Evolutionary conservation across 2,888 invertebrate species (phyloP).

Genomic region (Protodeltote pygarga): DNA sequence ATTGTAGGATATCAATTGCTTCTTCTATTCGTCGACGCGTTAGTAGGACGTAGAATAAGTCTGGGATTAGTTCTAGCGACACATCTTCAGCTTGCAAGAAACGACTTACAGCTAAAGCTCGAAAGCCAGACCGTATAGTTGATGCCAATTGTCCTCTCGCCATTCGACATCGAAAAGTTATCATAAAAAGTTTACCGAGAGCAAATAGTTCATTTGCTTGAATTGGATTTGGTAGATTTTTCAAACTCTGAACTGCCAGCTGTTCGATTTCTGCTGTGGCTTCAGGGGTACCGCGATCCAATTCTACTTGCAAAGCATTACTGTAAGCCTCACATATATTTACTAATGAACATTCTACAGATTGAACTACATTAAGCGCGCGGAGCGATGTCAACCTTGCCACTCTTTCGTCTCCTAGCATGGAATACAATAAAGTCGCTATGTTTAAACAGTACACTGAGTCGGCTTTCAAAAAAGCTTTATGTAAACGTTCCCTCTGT

Average conservation of each 20-base stretch:
- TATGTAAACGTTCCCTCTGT: conserved; percentile 60
- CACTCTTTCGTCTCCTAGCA: conserved; percentile 66
- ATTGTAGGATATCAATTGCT: conserved; percentile 77
- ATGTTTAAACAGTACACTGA: conserved; percentile 76
- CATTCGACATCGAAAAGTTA: conserved; percentile 75
- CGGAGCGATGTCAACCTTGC: conserved; percentile 65
- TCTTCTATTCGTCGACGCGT: conserved; percentile 79
- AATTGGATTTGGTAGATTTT: conserved; percentile 63
- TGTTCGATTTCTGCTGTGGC: conserved; percentile 70
- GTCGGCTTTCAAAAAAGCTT: conserved; percentile 62
- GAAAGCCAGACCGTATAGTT: conserved; percentile 74
- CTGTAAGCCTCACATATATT: conserved; percentile 80
- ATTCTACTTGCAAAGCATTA: conserved; percentile 79
- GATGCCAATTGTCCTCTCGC: conserved; percentile 66
- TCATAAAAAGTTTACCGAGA: conserved; percentile 76
- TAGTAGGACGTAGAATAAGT: conserved; percentile 76
- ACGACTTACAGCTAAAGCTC: conserved; percentile 74
- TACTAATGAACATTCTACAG: conserved; percentile 68
- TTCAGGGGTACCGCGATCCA: conserved; percentile 70
- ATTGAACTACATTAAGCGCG: conserved; percentile 70
- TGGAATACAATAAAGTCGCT: conserved; percentile 68
- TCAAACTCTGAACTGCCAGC: conserved; percentile 66
- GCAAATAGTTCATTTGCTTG: conserved; percentile 77
- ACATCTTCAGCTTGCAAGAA: conserved; percentile 75
- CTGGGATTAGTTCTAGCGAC: conserved; percentile 77